Conservation (phyloP, 2,888 invertebrate species). For the Sicus ferrugineus region DNA sequence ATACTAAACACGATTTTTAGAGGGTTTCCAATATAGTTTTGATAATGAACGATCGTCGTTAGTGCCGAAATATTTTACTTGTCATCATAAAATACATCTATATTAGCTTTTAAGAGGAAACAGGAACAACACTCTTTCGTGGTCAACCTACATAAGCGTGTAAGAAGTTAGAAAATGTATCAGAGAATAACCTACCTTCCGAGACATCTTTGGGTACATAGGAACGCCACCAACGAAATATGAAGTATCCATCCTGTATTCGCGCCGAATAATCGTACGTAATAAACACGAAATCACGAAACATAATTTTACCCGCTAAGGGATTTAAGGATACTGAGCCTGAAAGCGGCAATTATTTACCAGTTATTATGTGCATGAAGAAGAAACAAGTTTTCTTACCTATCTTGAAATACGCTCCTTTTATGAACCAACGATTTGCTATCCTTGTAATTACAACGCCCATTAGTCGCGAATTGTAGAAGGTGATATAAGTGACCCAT, state of each 20-base stretch:
- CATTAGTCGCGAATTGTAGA: constrained; percentile 91
- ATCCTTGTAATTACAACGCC: constrained; percentile 90
- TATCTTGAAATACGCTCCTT: constrained; percentile 88
- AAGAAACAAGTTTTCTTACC: constrained; percentile 68
- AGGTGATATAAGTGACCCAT: constrained; percentile 94
- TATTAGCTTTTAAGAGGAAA: too few relatives aligned
- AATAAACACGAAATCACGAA: constrained; percentile 92
- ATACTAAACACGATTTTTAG: too few relatives aligned
- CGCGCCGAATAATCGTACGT: constrained; percentile 92
- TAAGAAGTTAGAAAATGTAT: too few relatives aligned
- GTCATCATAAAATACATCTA: too few relatives aligned
- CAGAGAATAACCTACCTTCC: constrained; percentile 76
- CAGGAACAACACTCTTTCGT: too few relatives aligned
- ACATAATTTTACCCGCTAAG: constrained; percentile 98
- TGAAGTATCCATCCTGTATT: constrained; percentile 95
- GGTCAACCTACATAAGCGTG: too few relatives aligned
- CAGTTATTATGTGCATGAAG: not conserved
- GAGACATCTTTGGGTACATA: constrained; percentile 94
- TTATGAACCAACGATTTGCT: constrained; percentile 85
- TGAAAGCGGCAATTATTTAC: constrained; percentile 60
- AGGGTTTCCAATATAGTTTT: too few relatives aligned
- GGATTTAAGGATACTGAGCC: constrained; percentile 95
- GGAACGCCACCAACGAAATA: constrained; percentile 98
- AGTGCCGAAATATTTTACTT: too few relatives aligned
- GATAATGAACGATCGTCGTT: too few relatives aligned